Conservation (phyloP, 1,140 invertebrate species). For the Probaryconus sp. region DNA sequence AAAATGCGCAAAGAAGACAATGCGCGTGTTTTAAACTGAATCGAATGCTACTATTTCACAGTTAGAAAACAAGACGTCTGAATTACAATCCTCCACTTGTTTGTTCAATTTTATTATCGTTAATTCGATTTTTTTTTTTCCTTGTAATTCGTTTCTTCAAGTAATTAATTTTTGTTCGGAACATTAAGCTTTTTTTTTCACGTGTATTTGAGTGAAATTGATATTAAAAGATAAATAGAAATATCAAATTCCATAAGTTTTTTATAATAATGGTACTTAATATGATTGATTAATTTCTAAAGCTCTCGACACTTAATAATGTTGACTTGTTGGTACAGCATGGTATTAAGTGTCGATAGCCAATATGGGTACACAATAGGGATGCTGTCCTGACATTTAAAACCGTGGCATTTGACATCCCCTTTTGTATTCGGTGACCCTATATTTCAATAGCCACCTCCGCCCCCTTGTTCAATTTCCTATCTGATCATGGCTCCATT, state of each 20-base stretch:
- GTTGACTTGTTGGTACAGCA: slow-evolving; percentile 15
- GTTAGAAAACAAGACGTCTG: slow-evolving; percentile 3
- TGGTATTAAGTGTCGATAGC: slow-evolving; percentile 40
- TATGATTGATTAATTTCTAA: slow-evolving; percentile 36
- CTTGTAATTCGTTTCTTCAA: too few species aligned
- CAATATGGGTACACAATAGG: slow-evolving; percentile 45
- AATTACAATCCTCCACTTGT: neutral
- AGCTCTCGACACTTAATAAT: slow-evolving; percentile 16
- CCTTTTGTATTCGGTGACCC: slow-evolving; percentile 45
- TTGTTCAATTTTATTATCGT: neutral
- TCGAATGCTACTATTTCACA: slow-evolving; percentile 18
- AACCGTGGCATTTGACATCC: slow-evolving; percentile 68
- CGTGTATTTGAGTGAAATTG: neutral
- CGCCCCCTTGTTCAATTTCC: slow-evolving; percentile 71
- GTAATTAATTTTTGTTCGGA: too few species aligned
- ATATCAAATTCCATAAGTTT: too few species aligned
- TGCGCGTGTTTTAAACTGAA: slow-evolving; percentile 22
- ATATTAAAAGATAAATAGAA: too few species aligned
- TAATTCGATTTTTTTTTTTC: too few species aligned
- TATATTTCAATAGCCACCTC: slow-evolving; percentile 62
- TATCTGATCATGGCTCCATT: slow-evolving; percentile 67
- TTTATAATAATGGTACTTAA: too few species aligned
- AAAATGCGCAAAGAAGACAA: slow-evolving; percentile 15
- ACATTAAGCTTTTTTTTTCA: too few species aligned
- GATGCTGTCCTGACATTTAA: slow-evolving; percentile 75